Base-by-base conservation (phyloP, 2,888 invertebrate genomes). In the Lithophane semibrunnea region DNA sequence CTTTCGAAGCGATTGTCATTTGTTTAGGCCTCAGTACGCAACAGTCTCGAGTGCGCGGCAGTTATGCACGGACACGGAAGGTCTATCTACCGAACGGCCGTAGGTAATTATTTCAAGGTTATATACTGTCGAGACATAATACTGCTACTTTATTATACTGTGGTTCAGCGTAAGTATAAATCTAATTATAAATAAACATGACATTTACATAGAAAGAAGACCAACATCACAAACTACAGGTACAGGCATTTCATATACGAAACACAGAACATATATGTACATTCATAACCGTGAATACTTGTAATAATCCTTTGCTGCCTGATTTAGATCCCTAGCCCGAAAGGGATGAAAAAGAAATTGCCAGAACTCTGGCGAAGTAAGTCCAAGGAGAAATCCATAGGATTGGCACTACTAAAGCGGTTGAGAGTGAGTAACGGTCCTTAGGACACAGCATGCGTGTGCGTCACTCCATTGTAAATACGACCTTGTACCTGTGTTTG, bases 361-460 rank as follows among this genome's bases (percentile, higher is more conserved):
- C 96, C 96, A 90, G 95, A 95, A 76, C 89, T 96, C 83, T 96
- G 95, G 96, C 94, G 95, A 74, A 94, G 91, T 92, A 95, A 95
- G 88, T 93, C 95, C 78, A 90, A 93, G 88, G 95, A 95, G 90
- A 96, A 95, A 94, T 92, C 94, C 67, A 88, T 96, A 92, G 96
- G 96, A 84, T 92, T 95, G 77, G 82, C 82, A 4, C 94, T 96
- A 49, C 92, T 96, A 87, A 96, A 95, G 89, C 91, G 93, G 66
- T 91, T 96, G 63, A 93, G 93, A 92, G 96, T 96, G 94, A 96
- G 96, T 96, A 92, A 90, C 70, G 69, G 86, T 91, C 87, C 75
- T 73, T 86, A 87, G 87, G 85, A 85, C 87, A 77, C 67, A 82
- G 88, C 87, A 87, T 89, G 91, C 88, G 91, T 91, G 88, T 88